phyloP scores from a whole-genome alignment of 30 jellyfish, hydroid and myxozoan genomes.

The Pelagia noctiluca region DNA sequence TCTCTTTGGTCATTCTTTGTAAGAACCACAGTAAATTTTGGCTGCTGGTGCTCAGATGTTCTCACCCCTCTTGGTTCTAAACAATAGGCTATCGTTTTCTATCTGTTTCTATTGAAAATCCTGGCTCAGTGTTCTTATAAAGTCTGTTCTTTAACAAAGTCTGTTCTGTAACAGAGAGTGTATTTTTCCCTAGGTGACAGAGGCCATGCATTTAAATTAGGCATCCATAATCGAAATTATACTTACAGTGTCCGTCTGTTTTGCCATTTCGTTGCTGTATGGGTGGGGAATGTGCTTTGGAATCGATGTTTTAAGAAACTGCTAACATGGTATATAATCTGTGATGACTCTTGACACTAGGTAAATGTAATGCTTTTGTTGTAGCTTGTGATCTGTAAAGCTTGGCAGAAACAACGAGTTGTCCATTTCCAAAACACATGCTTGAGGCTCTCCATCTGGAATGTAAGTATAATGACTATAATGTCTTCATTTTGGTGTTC shows the following conservation, averaged over 20 bases:
- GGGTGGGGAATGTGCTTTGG: background rate
- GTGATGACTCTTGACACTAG: slow-evolving; percentile 1
- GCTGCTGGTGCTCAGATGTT: too few relatives aligned
- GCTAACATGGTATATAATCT: background rate
- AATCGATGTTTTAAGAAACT: background rate
- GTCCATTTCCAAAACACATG: background rate
- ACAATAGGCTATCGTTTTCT: too few relatives aligned
- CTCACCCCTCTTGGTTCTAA: too few relatives aligned
- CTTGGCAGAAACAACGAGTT: background rate
- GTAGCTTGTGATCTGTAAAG: background rate
- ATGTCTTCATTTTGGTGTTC: slow-evolving; percentile 36
- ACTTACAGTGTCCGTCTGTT: background rate
- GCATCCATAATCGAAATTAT: background rate
- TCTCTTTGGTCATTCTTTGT: too few relatives aligned
- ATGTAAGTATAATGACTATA: slow-evolving; percentile 24
- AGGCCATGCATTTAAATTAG: background rate
- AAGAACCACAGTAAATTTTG: too few relatives aligned
- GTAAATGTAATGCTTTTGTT: background rate
- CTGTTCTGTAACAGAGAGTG: background rate
- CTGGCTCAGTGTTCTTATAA: background rate
- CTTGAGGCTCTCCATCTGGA: background rate
- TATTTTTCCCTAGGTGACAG: background rate
- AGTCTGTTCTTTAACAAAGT: background rate
- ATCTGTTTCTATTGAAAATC: background rate
- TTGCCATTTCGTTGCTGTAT: background rate